Conservation (phyloP, 2,888 invertebrate genomes). For the Drosophila histrio region DNA sequence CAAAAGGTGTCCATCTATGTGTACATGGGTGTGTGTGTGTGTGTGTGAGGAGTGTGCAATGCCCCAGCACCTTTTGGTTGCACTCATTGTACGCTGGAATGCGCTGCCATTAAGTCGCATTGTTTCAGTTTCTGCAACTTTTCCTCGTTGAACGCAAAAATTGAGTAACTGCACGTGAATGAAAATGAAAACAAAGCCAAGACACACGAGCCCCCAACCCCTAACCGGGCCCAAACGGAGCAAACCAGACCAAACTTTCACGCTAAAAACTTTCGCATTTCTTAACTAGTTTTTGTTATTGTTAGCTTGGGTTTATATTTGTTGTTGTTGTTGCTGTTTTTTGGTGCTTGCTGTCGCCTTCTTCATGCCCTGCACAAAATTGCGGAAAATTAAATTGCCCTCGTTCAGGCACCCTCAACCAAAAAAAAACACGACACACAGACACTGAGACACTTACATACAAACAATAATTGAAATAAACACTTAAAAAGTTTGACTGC, state of each 20-base stretch:
- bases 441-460: conserved; percentile 21
- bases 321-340: conserved; percentile 29
- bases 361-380: conserved; percentile 54
- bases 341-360: conserved; percentile 44
- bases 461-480: conserved; percentile 81
- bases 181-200: conserved; percentile 74
- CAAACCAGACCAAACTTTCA: conserved; percentile 64
- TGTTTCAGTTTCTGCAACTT: conserved; percentile 63
- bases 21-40: not conserved
- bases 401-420: conserved; percentile 35
- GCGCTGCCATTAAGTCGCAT: conserved; percentile 71
- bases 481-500: conserved; percentile 73
- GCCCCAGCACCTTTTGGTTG: conserved; percentile 43
- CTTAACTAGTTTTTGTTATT: conserved; percentile 81
- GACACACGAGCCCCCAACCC: conserved; percentile 14
- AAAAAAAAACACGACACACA: conserved; percentile 26
- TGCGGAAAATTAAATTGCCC: conserved; percentile 80
- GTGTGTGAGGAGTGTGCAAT: not conserved
- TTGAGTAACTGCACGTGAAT: conserved; percentile 79
- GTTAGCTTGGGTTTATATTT: conserved; percentile 54
- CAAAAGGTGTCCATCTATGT: conserved; percentile 64
- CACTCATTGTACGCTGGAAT: conserved; percentile 48
- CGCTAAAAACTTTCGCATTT: conserved; percentile 80
- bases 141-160: conserved; percentile 64
- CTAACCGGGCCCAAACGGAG: conserved; percentile 5